Evolutionary conservation across 2,113 vertebrate genomes (phyloP), one percentile per base, ranked within the genome.

Genomic region (Eolophus roseicapilla): DNA sequence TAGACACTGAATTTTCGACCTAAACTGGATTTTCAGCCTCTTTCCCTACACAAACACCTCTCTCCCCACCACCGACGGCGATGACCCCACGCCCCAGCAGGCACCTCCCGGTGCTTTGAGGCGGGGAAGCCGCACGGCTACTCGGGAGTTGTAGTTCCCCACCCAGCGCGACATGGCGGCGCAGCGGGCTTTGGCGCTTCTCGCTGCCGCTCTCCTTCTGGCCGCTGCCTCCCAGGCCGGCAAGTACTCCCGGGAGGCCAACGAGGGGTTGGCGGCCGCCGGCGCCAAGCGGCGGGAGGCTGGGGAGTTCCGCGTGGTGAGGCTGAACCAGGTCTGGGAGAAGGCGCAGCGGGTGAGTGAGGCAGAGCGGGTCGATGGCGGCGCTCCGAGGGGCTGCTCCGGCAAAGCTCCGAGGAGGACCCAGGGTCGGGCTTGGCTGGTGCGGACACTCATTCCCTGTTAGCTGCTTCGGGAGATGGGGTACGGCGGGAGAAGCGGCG

Each of bases 251-350:
- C 98, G 98, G 46, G 98, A 99, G 47, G 86, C 98, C 60, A 99
- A 99, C 46, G 98, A 99, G 80, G 97, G 96, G 2, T 57, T 83
- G 71, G 63, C 89, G 27, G 59, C 70, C 6, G 13, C n/a, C 52
- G 70, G 37, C 20, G 17, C 50, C 64, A 88, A 85, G 92, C 96
- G 82, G 59, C 87, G 87, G 63, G 94, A 97, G 39, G 44, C 57
- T 29, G 98, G 92, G 24, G 99, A 99, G 93, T 99, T 99, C 95
- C 98, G 99, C 37, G 98, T 99, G 80, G 98, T 98, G 59, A 99
- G 98, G 95, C 96, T 99, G 71, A 99, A 98, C 96, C 99, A 99
- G 97, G 94, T 99, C 47, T 99, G 99, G 99, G 99, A 99, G 97
- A 99, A 99, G 96, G 99, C 99, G 11, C 97, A 97, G 92, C 88